Base-by-base conservation (phyloP, 2,113 vertebrate species). In the Callocephalon fimbriatum region DNA sequence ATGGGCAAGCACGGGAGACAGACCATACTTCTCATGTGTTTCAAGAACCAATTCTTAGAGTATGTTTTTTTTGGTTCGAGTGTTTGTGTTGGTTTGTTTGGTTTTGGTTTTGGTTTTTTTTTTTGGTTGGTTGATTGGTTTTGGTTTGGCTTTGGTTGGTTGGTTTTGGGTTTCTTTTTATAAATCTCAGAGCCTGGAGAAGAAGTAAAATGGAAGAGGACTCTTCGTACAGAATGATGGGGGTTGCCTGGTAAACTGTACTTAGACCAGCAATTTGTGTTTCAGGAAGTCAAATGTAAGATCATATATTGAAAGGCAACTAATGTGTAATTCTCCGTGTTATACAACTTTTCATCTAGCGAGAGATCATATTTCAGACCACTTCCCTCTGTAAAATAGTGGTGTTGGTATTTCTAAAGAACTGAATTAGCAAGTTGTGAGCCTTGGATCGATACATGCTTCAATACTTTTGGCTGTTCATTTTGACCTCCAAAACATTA, bases 1-100 rank as follows among this genome's bases (percentile, higher is more conserved):
- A 19, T 0, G 7, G 19, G 18, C 17, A 48, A 26, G 31, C 15
- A 29, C 0, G 2, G 44, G 7, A 61, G 25, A 68, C 14, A 25
- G 54, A 12, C 16, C 0, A 0, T 25, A 22, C 35, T 77, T 71
- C 21, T 44, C 21, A 4, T 42, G 15, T 61, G 31, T 35, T 86
- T 79, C 38, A 61, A 50, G 51, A 90, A 50, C 12, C 12, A 37
- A 15, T 6, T 87, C 67, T 84, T 54, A 90, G 15, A 45, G 32
- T 31, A 11, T 12, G 29, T 2, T 4, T 8, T 29, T 16, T 37
- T 22, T 59, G 3, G 58, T 35, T 59, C 23, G 22, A 23, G n/a
- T 48, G 18, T 45, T 35, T 15, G 6, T 32, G 53, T 45, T 45
- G 29, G 38, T 22, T 32, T 66, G 2, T 15, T 50, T 15, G 22